Base-by-base conservation (phyloP, 2,113 vertebrate species). In the Puntigrus tetrazona region DNA sequence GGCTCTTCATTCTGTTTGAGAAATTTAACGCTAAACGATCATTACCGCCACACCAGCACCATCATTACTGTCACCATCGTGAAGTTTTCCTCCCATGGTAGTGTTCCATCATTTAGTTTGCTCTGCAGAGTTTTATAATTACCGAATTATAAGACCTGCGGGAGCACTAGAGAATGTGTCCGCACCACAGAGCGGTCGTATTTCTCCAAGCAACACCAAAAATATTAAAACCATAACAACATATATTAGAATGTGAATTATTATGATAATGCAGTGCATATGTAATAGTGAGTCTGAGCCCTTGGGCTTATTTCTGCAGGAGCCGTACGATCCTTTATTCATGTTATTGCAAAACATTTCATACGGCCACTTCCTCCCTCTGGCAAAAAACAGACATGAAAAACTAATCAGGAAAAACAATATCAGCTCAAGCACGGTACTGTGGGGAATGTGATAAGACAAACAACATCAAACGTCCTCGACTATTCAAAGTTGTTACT, bases 1-100 rank as follows among this genome's bases (percentile, higher is more conserved):
- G 98, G 98, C 50, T 95, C 94, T 91, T 99, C 97, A 0, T 97
- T 97, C 98, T 99, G 92, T 78, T 76, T 67, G 14, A 3, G 18
- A 41, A 43, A 43, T n/a, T 34, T 5, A 36, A 22, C 81, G 34
- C 4, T 41, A 38, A 74, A 29, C 43, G 34, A 50, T 67, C 55
- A 55, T 76, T 84, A 29, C n/a, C 4, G 4, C 11, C 36, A 59
- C 31, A 38, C 50, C 5, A n/a, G 75, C 50, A 57, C 20, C 11
- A 61, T 79, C 36, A 63, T 79, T 63, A 79, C 52, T 29, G 18
- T 80, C 59, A 80, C 22, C 20, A 67, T 11, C 5, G 14, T 31
- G 38, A 65, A 10, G 43, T 47, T 80, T 25, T 80, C 61, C 13
- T 47, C 14, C 43, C 22, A 8, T 36, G 43, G 5, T 27, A 50